Conservation (phyloP, 2,888 invertebrate species). For the Drosophila quinaria region DNA sequence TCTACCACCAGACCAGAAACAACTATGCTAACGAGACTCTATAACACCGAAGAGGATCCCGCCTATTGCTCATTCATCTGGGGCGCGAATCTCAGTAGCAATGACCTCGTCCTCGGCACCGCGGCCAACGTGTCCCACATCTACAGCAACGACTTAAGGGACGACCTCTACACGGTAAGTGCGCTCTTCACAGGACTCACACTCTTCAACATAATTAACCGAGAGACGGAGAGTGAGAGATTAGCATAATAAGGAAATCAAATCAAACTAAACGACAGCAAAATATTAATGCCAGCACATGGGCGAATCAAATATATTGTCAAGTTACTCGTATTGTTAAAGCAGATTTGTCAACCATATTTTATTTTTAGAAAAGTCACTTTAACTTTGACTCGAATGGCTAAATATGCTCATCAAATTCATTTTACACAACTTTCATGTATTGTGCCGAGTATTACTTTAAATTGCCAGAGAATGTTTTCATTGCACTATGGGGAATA, state of each 20-base stretch:
- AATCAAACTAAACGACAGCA: constrained; percentile 34
- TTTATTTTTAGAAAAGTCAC: neutral
- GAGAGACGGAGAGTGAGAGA: constrained; percentile 3
- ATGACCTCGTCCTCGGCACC: constrained; percentile 35
- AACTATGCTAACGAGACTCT: constrained; percentile 85
- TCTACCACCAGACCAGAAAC: neutral
- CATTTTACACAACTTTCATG: neutral
- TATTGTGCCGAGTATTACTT: neutral
- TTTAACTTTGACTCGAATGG: neutral
- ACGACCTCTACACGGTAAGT: constrained; percentile 77
- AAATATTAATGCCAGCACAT: constrained; percentile 33
- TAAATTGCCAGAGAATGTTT: neutral
- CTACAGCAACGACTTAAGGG: constrained; percentile 66
- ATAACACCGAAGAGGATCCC: constrained; percentile 84
- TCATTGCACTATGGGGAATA: neutral
- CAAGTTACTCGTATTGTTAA: neutral
- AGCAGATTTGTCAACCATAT: constrained; percentile 3
- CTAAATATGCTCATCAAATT: neutral
- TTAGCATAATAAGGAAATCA: constrained; percentile 53
- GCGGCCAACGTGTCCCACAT: constrained; percentile 19
- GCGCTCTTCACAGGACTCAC: neutral
- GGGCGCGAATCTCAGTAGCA: constrained; percentile 78
- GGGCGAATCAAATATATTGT: constrained; percentile 1
- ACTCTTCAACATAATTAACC: neutral
- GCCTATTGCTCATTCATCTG: constrained; percentile 84